Conservation (phyloP, 2,797 vertebrate species). For the Clarias laeviceps region DNA sequence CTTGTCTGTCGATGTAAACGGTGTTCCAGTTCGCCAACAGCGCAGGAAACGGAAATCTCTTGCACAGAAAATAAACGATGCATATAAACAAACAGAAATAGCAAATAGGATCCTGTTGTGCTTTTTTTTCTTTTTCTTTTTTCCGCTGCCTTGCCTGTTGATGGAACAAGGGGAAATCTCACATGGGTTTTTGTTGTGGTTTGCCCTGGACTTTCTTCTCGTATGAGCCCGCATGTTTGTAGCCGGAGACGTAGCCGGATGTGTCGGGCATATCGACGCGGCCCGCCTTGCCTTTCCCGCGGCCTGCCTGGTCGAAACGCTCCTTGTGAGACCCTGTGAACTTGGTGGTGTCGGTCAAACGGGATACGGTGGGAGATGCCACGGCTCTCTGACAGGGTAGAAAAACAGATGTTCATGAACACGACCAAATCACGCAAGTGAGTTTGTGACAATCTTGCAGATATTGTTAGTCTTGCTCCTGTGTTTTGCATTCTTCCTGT, state of each 20-base stretch:
- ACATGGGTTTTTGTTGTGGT: conserved; percentile 71
- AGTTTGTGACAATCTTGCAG: neutral
- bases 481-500: neutral
- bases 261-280: conserved; percentile 89
- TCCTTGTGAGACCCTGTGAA: conserved; percentile 97
- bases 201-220: conserved; percentile 87
- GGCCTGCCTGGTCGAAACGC: conserved; percentile 89
- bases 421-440: neutral
- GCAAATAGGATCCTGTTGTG: conserved; percentile 72
- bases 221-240: conserved; percentile 92
- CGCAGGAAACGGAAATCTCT: conserved; percentile 67
- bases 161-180: conserved; percentile 50
- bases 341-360: conserved; percentile 91
- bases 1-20: conserved; percentile 77
- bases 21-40: conserved; percentile 79
- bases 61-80: conserved; percentile 43
- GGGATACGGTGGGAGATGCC: conserved; percentile 82
- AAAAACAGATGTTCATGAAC: neutral
- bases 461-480: neutral
- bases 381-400: conserved; percentile 79
- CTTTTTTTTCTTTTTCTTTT: conserved; percentile 62
- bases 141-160: conserved; percentile 13
- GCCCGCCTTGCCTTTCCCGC: conserved; percentile 91
- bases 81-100: conserved; percentile 62
- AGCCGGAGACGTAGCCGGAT: conserved; percentile 92